Percentiles rank a stretch among this genome's conserved stretches.
phyloP scores from a whole-genome alignment of 2,113 vertebrate genomes.

The Cryptomyrus ogoouensis region DNA sequence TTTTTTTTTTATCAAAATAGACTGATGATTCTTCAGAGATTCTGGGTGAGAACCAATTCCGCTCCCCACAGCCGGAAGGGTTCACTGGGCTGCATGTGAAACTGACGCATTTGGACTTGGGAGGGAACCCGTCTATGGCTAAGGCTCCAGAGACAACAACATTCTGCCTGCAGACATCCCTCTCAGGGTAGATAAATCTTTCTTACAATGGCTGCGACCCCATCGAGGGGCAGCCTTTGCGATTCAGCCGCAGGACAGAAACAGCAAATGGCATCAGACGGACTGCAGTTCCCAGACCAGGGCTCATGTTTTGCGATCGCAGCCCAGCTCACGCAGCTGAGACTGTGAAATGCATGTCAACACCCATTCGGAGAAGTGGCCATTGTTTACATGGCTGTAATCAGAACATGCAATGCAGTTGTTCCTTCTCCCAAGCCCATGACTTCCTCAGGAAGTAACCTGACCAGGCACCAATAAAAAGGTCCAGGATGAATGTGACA shows the following conservation, averaged over 20 bases:
- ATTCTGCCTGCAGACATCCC: background rate
- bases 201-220: background rate
- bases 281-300: background rate
- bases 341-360: background rate
- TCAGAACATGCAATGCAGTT: background rate
- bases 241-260: background rate
- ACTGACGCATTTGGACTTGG: background rate
- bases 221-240: background rate
- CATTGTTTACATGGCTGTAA: background rate
- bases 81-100: background rate
- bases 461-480: background rate
- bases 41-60: background rate
- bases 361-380: background rate
- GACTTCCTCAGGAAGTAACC: conserved; percentile 15
- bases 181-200: background rate
- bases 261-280: background rate
- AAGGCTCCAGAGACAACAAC: background rate
- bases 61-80: background rate
- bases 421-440: background rate
- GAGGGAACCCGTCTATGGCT: background rate
- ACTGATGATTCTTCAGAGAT: background rate
- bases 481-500: background rate
- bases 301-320: background rate
- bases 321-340: background rate
- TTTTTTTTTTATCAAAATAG: background rate